Base-by-base conservation (phyloP, 1,140 invertebrate genomes). In the Samia ricini region DNA sequence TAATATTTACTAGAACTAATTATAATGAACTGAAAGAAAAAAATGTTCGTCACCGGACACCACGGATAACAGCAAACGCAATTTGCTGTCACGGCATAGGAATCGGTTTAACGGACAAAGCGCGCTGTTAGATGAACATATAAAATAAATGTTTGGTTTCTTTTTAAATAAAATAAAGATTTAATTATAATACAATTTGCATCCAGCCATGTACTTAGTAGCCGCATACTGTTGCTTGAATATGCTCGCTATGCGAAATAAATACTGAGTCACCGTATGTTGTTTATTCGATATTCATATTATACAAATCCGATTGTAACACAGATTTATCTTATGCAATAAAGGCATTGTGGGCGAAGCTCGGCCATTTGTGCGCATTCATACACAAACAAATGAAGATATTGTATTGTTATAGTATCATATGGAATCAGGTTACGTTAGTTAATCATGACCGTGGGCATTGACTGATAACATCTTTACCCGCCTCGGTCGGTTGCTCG, bases 261-360 rank as follows among this genome's bases (percentile, higher is more conserved):
- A 33, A 54, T 18, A 68, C 69, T 73, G 72, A 76, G 36, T 75
- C 65, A 75, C 50, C 42, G 26, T 61, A 51, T 58, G 48, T 62
- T 66, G 67, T 76, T 72, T 71, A 68, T 67, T 77, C 61, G 63
- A 63, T 68, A 72, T 72, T 69, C 71, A 72, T 63, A 71, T 78
- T 64, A 73, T 64, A 74, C 68, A 76, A 71, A 76, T 78, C 66
- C 60, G 73, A 78, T 78, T 76, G 70, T 70, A 69, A 72, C 68
- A 69, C 63, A 71, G 70, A 76, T 79, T 74, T 71, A 73, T 81
- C 68, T 78, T 76, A 65, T 64, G 67, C 71, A 74, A 78, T 72
- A 69, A 74, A 76, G 54, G 70, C 68, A 73, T 76, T 76, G 72
- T 80, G 51, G 58, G 33, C 55, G 60, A 51, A 54, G 64, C 60